Evolutionary conservation across 1,140 invertebrate genomes (phyloP).

Genomic region (Diachasmimorpha longicaudata): DNA sequence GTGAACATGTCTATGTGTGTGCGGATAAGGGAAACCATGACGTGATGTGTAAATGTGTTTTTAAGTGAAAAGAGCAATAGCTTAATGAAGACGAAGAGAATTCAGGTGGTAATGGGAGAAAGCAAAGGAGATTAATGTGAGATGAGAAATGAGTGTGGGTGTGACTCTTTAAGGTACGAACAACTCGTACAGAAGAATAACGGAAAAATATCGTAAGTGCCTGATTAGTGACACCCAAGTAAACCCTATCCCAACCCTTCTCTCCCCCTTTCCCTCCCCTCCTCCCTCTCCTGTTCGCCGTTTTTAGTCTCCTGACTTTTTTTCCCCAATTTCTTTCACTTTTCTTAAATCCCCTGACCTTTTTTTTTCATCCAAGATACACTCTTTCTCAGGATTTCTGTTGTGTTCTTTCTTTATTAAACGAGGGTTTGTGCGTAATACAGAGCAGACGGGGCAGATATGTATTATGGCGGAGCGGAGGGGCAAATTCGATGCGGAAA

Average conservation of each 20-base stretch:
- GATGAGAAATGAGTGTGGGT: conserved; percentile 9
- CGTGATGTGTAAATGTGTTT: conserved; percentile 22
- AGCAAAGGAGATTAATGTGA: background rate
- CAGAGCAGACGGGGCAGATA: background rate
- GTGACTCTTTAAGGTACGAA: conserved; percentile 13
- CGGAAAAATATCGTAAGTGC: conserved; percentile 54
- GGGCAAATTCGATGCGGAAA: background rate
- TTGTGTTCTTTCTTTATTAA: background rate
- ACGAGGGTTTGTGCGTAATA: background rate
- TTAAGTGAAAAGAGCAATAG: conserved; percentile 23
- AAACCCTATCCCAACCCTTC: too few species aligned
- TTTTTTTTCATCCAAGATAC: background rate
- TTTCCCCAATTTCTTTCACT: background rate
- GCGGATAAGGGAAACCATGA: background rate
- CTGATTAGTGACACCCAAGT: conserved; percentile 57
- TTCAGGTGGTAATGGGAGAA: background rate
- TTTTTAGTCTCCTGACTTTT: background rate
- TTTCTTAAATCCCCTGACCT: background rate
- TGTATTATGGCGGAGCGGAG: background rate
- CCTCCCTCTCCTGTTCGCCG: conserved; percentile 35
- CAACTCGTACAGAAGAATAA: conserved; percentile 19
- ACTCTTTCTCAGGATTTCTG: background rate
- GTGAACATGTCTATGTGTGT: background rate
- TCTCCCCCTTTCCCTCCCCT: conserved; percentile 23
- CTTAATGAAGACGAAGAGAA: conserved; percentile 16